Percentiles rank a stretch among this genome's conserved stretches.
phyloP scores from a whole-genome alignment of 2,888 invertebrate genomes.

The Tetranychus piercei region DNA sequence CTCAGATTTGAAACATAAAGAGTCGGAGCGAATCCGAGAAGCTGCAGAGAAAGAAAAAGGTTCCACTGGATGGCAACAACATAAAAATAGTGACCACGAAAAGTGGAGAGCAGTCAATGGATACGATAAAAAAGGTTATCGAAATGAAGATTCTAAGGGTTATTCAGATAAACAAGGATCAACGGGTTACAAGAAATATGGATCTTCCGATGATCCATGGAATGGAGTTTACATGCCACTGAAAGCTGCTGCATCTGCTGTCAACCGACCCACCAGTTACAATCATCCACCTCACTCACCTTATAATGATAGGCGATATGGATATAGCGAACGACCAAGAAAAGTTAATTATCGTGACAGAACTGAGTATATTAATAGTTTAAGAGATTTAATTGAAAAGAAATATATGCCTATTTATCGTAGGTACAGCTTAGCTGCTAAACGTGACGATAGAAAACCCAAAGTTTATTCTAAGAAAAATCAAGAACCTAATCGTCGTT shows the following conservation, averaged over 20 bases:
- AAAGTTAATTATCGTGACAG: not conserved
- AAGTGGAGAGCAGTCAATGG: not conserved
- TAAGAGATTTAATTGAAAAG: not conserved
- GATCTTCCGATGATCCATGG: not conserved
- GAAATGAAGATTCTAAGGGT: not conserved
- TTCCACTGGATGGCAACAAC: not conserved
- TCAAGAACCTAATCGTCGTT: not conserved
- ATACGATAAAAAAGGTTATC: not conserved
- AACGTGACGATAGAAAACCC: not conserved
- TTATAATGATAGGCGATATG: not conserved
- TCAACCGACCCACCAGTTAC: not conserved
- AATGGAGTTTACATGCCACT: not conserved
- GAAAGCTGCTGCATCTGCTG: not conserved
- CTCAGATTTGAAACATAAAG: not conserved
- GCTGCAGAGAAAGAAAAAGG: not conserved
- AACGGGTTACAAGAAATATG: not conserved
- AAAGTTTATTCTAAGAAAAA: not conserved
- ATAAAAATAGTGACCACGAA: not conserved
- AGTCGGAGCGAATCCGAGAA: not conserved
- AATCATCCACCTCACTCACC: not conserved
- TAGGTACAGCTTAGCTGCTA: not conserved
- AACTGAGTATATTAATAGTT: not conserved
- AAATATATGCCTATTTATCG: not conserved
- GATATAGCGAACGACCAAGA: not conserved
- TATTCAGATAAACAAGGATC: not conserved